A percentile compares a stretch with the other conserved stretches of the same genome.
Conservation (phyloP, 2,888 invertebrate species). For the Noctua pronuba region DNA sequence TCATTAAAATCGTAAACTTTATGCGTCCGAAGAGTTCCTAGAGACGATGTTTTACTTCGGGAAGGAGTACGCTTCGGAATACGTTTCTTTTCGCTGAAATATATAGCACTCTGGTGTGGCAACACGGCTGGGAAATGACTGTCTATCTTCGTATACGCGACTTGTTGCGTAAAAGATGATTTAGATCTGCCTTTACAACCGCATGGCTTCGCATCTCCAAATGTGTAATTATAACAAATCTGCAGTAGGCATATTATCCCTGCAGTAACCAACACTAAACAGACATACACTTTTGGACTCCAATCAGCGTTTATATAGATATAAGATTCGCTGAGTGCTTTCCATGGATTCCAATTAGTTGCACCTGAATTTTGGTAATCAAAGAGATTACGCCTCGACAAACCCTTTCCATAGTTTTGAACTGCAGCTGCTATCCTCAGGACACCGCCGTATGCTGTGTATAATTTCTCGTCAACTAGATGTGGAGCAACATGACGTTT, state of each 20-base stretch:
- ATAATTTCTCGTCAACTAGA: constrained; percentile 82
- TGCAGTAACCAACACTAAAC: constrained; percentile 75
- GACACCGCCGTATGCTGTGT: constrained; percentile 84
- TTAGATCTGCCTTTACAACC: constrained; percentile 66
- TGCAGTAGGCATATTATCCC: constrained; percentile 79
- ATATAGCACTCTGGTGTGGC: constrained; percentile 72
- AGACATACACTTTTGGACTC: constrained; percentile 78
- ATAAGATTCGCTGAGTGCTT: constrained; percentile 73
- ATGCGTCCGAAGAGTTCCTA: constrained; percentile 75
- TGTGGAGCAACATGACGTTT: constrained; percentile 85
- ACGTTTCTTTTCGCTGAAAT: constrained; percentile 69
- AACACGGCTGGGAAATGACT: constrained; percentile 76
- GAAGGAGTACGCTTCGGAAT: constrained; percentile 55
- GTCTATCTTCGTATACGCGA: constrained; percentile 75
- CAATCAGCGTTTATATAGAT: constrained; percentile 78
- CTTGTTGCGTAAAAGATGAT: constrained; percentile 59
- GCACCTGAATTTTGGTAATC: constrained; percentile 68
- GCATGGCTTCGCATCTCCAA: constrained; percentile 75
- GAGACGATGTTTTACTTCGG: constrained; percentile 73
- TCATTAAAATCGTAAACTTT: constrained; percentile 85
- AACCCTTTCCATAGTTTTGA: constrained; percentile 83
- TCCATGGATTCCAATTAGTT: constrained; percentile 81
- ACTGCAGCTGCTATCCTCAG: constrained; percentile 85
- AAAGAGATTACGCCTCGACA: constrained; percentile 81
- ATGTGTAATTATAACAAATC: constrained; percentile 78